Evolutionary conservation across 2,797 vertebrate genomes (phyloP).

Genomic region (Manis pentadactyla): DNA sequence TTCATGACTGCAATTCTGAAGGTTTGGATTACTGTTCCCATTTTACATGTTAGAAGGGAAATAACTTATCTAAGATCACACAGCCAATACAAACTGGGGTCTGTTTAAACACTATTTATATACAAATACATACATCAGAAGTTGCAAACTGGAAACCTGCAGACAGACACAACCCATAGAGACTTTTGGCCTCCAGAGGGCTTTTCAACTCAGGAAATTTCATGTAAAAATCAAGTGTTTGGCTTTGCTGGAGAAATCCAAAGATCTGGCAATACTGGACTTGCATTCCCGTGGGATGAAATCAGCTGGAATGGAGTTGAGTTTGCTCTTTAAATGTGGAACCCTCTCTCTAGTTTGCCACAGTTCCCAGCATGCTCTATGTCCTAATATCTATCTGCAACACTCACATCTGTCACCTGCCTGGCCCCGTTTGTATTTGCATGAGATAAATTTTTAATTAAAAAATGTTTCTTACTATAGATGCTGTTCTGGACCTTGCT

Average conservation of each 20-base stretch:
- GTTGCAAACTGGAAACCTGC: neutral
- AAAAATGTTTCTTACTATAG: neutral
- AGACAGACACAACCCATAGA: neutral
- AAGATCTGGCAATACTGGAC: neutral
- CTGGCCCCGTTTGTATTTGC: neutral
- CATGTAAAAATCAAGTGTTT: slow-evolving; percentile 4
- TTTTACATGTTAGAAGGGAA: neutral
- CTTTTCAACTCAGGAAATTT: slow-evolving; percentile 31
- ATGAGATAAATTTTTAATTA: neutral
- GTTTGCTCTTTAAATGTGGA: neutral
- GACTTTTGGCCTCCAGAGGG: neutral
- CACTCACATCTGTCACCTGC: too few relatives aligned
- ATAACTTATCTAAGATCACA: neutral
- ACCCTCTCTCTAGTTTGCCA: neutral
- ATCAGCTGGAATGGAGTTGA: neutral
- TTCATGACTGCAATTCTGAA: neutral
- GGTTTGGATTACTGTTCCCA: neutral
- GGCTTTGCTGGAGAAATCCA: slow-evolving; percentile 10
- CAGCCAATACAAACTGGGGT: neutral
- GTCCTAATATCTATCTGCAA: neutral
- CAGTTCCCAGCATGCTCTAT: neutral
- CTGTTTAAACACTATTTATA: neutral
- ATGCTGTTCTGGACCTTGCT: neutral
- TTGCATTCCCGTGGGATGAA: neutral
- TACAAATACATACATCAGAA: neutral